Base-by-base conservation (phyloP, 2,888 invertebrate genomes). In the Oscheius sp. region DNA sequence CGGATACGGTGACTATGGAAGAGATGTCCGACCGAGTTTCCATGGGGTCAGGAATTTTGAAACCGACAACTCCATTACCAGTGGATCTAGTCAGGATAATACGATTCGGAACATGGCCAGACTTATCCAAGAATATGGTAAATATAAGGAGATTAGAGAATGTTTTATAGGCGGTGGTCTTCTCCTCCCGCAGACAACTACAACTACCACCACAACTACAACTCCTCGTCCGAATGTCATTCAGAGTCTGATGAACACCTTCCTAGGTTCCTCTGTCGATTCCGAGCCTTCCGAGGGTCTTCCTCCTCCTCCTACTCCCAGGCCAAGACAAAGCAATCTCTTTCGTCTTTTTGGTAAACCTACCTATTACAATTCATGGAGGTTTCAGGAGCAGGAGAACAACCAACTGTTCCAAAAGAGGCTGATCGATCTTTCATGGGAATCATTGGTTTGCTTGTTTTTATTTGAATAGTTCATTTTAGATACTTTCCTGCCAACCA, bases 261-360 rank as follows among this genome's bases (percentile, higher is more conserved):
- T 79, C 70, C 69, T 79, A 24, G 79, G 79, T 75, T 64, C 64
- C 14, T 64, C 64, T 6, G 54, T 64, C 8, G 64, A 64, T 20
- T 47, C 64, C 12, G 51, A 24, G 17, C 57, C 66, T 8, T 5
- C 24, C 47, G 76, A 76, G 20, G 70, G 69, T 64, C 57, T 74
- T 41, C 73, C 76, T 33, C 76, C 73, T 64, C 73, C 76, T 30
- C 76, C 76, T 63, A 70, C 73, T 67, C 76, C 76, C 41, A 65
- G 71, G 45, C 76, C 73, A 62, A 28, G 76, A 67, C 45, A 45
- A n/a, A 41, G 28, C 28, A 66, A 66, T 44, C 41, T 66, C 14
- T 26, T 66, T 8, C 33, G 66, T 28, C 32, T 51, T 2, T 65
- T 65, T 54, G 63, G 59, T 59, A n/a, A 38, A 45, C 6, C 17